Percentiles rank a stretch among this genome's conserved stretches.
These are phyloP conservation scores for Tetramorium parvispinum DNA, from an alignment of 1,140 invertebrate genomes.

Conservation along the genomic window DNA sequence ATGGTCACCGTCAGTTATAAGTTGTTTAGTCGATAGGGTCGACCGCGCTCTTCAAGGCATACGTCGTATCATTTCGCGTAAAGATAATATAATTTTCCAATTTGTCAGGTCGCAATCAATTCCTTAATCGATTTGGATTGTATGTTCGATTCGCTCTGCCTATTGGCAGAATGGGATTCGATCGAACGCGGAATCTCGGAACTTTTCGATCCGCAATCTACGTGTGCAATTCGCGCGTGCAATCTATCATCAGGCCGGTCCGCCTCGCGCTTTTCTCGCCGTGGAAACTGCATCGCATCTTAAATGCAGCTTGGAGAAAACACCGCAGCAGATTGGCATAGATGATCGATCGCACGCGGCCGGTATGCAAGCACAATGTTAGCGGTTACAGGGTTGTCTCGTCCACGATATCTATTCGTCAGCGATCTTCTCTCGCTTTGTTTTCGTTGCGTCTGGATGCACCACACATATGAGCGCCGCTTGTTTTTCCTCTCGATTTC, in stretches of 20 bases:
- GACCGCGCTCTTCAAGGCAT: neutral
- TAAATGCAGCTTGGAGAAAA: slow-evolving; percentile 37
- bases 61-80: neutral
- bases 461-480: slow-evolving; percentile 11
- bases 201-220: neutral
- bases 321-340: slow-evolving; percentile 32
- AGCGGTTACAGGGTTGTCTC: slow-evolving; percentile 66
- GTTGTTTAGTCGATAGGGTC: slow-evolving; percentile 46
- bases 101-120: neutral
- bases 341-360: slow-evolving; percentile 37
- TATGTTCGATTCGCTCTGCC: neutral
- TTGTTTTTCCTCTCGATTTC: slow-evolving; percentile 66
- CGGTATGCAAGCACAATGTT: slow-evolving; percentile 22
- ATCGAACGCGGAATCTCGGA: neutral
- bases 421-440: slow-evolving; percentile 52
- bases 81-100: neutral
- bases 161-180: neutral
- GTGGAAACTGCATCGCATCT: slow-evolving; percentile 16
- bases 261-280: slow-evolving; percentile 44
- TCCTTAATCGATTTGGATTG: neutral
- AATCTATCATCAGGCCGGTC: slow-evolving; percentile 8
- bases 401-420: slow-evolving; percentile 65
- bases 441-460: slow-evolving; percentile 58
- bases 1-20: slow-evolving; percentile 16
- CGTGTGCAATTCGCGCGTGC: neutral